Evolutionary conservation across 1,140 invertebrate species (phyloP).

Genomic region (Spodoptera frugiperda): DNA sequence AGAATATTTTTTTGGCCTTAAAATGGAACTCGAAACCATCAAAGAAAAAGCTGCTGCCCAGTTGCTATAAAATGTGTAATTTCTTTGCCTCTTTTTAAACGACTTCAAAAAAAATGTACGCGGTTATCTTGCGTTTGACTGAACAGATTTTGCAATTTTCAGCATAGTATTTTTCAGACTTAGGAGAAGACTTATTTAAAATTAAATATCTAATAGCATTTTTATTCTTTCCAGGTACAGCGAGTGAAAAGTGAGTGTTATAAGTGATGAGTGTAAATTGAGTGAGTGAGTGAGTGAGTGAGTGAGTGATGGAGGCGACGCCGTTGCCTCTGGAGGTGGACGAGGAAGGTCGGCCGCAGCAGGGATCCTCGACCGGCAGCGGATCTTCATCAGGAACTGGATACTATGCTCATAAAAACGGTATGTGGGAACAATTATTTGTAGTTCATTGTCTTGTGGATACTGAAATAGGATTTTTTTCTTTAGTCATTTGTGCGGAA

Average conservation of each 20-base stretch:
- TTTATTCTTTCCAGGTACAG: slow-evolving; percentile 22
- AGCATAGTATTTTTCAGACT: too few relatives aligned
- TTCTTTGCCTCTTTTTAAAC: too few relatives aligned
- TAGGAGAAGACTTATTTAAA: too few relatives aligned
- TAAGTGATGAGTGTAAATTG: slow-evolving; percentile 59
- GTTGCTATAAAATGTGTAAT: too few relatives aligned
- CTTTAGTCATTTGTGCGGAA: too few relatives aligned
- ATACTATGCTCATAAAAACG: slow-evolving; percentile 79
- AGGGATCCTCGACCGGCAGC: slow-evolving; percentile 76
- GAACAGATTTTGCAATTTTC: too few relatives aligned
- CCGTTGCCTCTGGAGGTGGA: slow-evolving; percentile 70
- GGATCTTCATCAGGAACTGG: slow-evolving; percentile 78
- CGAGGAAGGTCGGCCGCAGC: slow-evolving; percentile 73
- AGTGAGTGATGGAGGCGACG: slow-evolving; percentile 68
- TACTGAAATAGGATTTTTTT: background rate
- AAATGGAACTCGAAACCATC: too few relatives aligned
- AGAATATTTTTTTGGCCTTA: too few relatives aligned
- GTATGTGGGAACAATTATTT: slow-evolving; percentile 54
- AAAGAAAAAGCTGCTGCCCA: too few relatives aligned
- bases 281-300: slow-evolving; percentile 49
- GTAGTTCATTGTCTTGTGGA: background rate
- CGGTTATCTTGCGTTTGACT: too few relatives aligned
- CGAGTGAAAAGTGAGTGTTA: slow-evolving; percentile 15
- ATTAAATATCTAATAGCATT: background rate
- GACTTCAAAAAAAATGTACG: too few relatives aligned